Conservation (phyloP, 2,113 vertebrate genomes). For the Sardina pilchardus region DNA sequence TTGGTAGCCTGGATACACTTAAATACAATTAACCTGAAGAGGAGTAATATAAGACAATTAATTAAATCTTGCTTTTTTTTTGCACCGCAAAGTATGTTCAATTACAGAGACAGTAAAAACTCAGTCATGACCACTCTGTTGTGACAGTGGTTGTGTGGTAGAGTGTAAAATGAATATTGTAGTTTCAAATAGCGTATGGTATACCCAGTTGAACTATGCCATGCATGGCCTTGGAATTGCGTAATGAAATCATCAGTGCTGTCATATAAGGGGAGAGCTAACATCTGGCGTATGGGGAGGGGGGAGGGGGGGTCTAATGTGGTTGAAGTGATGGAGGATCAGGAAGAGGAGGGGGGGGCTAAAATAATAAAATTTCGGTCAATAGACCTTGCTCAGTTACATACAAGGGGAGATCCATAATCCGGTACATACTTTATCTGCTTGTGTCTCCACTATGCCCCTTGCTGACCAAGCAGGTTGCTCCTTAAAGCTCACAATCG, state of each 20-base stretch:
- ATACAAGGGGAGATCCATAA: conserved; percentile 68
- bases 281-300: conserved; percentile 29
- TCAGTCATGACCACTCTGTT: neutral
- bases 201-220: neutral
- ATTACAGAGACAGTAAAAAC: neutral
- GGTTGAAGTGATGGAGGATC: conserved; percentile 27
- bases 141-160: neutral
- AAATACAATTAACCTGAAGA: neutral
- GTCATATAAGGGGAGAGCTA: conserved; percentile 31
- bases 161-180: neutral
- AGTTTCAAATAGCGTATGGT: neutral
- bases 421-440: conserved; percentile 62
- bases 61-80: neutral
- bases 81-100: neutral
- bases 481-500: conserved; percentile 61
- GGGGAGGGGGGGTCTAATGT: conserved; percentile 41
- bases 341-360: conserved; percentile 33
- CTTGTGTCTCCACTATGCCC: conserved; percentile 61
- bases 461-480: conserved; percentile 71
- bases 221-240: neutral
- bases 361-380: conserved; percentile 70
- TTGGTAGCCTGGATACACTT: neutral
- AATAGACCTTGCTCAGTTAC: conserved; percentile 68
- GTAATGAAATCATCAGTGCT: conserved; percentile 20
- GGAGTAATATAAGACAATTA: neutral